Evolutionary conservation across 2,888 invertebrate species (phyloP).

Genomic region (Macrophya alboannulata): DNA sequence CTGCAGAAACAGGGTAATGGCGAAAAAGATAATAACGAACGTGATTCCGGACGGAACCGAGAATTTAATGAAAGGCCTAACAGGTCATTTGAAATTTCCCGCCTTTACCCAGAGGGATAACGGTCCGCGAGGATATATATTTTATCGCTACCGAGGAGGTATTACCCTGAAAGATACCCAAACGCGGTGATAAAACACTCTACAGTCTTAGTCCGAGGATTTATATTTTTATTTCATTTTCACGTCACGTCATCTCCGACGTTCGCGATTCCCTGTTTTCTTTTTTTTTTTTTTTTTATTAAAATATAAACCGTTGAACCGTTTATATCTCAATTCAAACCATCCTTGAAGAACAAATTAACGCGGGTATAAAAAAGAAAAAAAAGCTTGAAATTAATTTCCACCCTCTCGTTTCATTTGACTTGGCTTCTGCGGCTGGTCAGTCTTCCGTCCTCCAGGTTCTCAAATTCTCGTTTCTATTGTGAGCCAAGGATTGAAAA

Average conservation of each 20-base stretch:
- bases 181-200: conserved; percentile 2
- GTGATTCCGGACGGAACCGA: conserved; percentile 46
- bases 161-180: background rate
- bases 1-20: conserved; percentile 46
- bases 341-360: background rate
- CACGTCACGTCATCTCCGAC: background rate
- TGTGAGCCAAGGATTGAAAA: conserved; percentile 11
- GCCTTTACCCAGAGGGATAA: conserved; percentile 23
- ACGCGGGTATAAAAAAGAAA: background rate
- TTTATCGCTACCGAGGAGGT: background rate
- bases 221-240: conserved; percentile 2
- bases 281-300: background rate
- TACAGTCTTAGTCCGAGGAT: background rate
- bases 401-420: background rate
- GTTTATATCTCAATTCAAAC: background rate
- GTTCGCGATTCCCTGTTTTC: background rate
- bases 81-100: conserved; percentile 52
- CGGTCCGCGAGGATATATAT: conserved; percentile 21
- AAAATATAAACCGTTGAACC: background rate
- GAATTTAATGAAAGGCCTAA: conserved; percentile 51
- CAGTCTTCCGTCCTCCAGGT: background rate
- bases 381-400: background rate
- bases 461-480: background rate
- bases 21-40: conserved; percentile 54
- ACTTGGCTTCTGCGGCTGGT: background rate